A percentile compares a stretch with the other conserved stretches of the same genome.
These are phyloP conservation scores for Myrmecobius fasciatus DNA, from an alignment of 2,113 vertebrate species.

Conservation along the genomic window DNA sequence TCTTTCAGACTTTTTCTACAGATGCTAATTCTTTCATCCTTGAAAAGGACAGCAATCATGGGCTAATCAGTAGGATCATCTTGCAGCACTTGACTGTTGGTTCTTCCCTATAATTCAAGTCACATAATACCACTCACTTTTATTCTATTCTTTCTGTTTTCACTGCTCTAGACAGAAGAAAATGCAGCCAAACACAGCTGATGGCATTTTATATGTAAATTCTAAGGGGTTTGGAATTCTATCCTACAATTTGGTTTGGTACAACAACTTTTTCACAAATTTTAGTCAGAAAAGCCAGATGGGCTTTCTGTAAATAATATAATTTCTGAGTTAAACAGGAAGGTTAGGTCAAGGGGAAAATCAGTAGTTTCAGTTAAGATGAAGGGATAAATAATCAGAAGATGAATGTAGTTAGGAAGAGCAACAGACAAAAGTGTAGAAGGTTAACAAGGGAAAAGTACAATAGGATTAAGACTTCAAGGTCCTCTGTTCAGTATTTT, in stretches of 20 bases:
- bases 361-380: background rate
- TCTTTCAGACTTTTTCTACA: background rate
- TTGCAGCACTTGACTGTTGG: background rate
- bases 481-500: background rate
- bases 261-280: background rate
- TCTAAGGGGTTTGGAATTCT: background rate
- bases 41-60: background rate
- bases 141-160: conserved; percentile 1
- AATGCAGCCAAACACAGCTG: background rate
- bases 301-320: conserved; percentile 11
- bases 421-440: background rate
- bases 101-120: background rate
- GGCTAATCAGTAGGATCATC: background rate
- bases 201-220: conserved; percentile 4
- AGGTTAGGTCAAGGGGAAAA: background rate
- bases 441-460: background rate
- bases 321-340: conserved; percentile 1
- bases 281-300: background rate
- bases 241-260: background rate
- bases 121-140: background rate
- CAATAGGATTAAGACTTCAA: background rate
- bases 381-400: background rate
- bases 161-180: background rate
- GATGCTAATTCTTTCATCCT: background rate
- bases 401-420: background rate